Evolutionary conservation across 2,888 invertebrate genomes (phyloP).

Genomic region (Pandemis corylana): DNA sequence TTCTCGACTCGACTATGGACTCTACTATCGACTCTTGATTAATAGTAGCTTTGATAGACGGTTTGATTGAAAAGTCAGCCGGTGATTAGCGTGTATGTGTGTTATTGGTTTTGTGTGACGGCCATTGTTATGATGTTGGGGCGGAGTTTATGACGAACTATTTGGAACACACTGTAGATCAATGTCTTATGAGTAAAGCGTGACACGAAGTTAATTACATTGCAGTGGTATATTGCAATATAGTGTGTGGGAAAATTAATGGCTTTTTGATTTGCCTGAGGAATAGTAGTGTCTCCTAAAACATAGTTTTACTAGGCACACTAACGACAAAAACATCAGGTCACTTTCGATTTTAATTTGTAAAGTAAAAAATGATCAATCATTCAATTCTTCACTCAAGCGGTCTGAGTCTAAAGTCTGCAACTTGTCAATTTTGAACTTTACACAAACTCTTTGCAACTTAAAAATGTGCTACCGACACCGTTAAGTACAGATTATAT

Average conservation of each 20-base stretch:
- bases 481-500: neutral
- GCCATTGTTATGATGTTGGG: slow-evolving; percentile 33
- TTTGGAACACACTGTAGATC: neutral
- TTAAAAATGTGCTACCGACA: neutral
- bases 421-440: too few species aligned
- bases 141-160: neutral
- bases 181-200: neutral
- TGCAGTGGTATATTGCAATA: neutral
- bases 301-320: too few species aligned
- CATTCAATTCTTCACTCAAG: too few species aligned
- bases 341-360: too few species aligned
- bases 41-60: slow-evolving; percentile 57
- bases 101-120: slow-evolving; percentile 33
- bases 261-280: too few species aligned
- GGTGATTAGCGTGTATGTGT: slow-evolving; percentile 46
- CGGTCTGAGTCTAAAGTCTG: too few species aligned
- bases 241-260: neutral
- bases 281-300: too few species aligned
- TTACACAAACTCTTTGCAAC: too few species aligned
- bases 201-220: neutral
- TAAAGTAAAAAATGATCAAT: too few species aligned
- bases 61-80: slow-evolving; percentile 84
- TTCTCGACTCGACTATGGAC: slow-evolving; percentile 33
- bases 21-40: slow-evolving; percentile 39
- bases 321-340: too few species aligned